phyloP scores from a whole-genome alignment of 1,140 invertebrate genomes.

The Episyrphus balteatus region DNA sequence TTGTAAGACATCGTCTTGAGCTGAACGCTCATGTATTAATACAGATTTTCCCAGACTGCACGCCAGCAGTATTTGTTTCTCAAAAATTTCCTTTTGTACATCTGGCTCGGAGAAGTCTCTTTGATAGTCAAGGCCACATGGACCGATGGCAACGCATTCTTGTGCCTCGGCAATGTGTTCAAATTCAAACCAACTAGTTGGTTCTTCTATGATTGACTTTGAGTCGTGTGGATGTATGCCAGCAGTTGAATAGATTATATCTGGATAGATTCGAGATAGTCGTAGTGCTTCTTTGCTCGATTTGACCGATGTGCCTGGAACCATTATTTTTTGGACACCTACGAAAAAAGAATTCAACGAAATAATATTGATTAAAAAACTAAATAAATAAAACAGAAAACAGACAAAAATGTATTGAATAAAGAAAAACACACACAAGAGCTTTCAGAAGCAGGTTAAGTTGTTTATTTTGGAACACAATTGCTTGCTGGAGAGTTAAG shows the following conservation, averaged over 20 bases:
- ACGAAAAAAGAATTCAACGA: constrained; percentile 15
- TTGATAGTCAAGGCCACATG: constrained; percentile 90
- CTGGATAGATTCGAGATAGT: constrained; percentile 77
- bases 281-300: constrained; percentile 82
- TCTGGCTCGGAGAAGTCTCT: constrained; percentile 85
- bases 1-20: constrained; percentile 66
- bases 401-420: neutral
- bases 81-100: constrained; percentile 76
- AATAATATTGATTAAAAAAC: neutral
- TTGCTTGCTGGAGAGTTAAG: too few relatives aligned
- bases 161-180: constrained; percentile 61
- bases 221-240: constrained; percentile 95
- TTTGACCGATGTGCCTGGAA: constrained; percentile 78
- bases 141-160: constrained; percentile 87
- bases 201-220: constrained; percentile 78
- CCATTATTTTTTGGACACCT: constrained; percentile 92
- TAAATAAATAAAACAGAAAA: neutral
- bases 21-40: constrained; percentile 83
- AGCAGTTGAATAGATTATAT: constrained; percentile 83
- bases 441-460: too few relatives aligned
- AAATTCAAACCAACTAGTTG: constrained; percentile 56
- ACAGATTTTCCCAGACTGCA: constrained; percentile 80
- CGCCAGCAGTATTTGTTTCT: constrained; percentile 79
- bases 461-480: too few relatives aligned
- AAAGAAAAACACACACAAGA: constrained; percentile 3